phyloP scores from a whole-genome alignment of 2,113 vertebrate genomes.

The Cryptoleucopteryx plumbea region DNA sequence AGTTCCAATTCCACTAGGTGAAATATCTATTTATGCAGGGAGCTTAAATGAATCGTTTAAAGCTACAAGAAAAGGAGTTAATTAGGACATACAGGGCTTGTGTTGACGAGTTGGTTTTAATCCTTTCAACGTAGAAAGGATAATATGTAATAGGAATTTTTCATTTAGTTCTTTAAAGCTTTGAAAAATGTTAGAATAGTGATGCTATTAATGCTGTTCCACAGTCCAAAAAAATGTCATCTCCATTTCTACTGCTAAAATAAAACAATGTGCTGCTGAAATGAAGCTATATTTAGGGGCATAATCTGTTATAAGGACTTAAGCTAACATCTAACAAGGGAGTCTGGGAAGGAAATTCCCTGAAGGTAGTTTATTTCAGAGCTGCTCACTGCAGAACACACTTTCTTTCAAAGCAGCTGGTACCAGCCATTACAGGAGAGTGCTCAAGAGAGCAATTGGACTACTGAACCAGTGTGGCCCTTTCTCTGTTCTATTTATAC shows the following conservation, averaged over 20 bases:
- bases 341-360: background rate
- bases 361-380: background rate
- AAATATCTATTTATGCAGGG: background rate
- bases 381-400: background rate
- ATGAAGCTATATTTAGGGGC: background rate
- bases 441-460: background rate
- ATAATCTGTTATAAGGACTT: background rate
- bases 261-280: background rate
- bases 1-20: background rate
- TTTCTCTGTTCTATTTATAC: background rate
- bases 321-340: background rate
- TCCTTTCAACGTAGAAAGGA: background rate
- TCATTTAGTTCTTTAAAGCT: background rate
- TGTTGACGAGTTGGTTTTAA: background rate
- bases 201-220: background rate
- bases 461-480: background rate
- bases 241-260: background rate
- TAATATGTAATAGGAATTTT: background rate
- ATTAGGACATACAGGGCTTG: background rate
- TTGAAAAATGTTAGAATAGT: background rate
- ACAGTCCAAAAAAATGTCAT: background rate
- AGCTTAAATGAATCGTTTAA: background rate
- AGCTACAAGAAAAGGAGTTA: background rate
- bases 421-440: background rate
- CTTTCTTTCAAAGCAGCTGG: background rate